Evolutionary conservation across 2,797 vertebrate genomes (phyloP), one percentile per base, ranked within the genome.

Genomic region (Anguilla pacifica): DNA sequence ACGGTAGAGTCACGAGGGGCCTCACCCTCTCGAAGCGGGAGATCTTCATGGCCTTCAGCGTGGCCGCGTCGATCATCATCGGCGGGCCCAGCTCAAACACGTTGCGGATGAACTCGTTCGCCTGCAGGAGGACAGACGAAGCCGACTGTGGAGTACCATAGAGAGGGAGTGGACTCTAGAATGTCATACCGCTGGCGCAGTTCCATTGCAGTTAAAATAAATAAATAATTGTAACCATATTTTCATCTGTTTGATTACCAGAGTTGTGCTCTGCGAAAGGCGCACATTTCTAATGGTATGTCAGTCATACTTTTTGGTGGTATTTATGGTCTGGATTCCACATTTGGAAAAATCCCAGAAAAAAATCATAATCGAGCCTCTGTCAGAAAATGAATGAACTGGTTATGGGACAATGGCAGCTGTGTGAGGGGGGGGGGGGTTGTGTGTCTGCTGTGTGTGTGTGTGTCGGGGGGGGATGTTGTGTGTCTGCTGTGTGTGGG

Each of bases 1-100:
- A 19, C 13, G 0, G 35, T 43, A 43, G 9, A 6, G 13, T 77
- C 19, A 7, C 17, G 70, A 7, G 1, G 7, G 0, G 7, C 39
- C 92, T 5, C 95, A 99, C 99, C 96, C 98, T 96, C 96, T 99
- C 98, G 92, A 98, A 97, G 91, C 98, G 97, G 87, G 98, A 95
- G 90, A 97, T 97, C 95, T 99, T 99, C 98, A 98, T 99, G 84
- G 97, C 97, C 94, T 98, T 99, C 89, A 99, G 96, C 9, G 97
- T 93, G 0, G 97, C 97, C 5, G 97, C 96, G 92, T 99, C 98
- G 46, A 99, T 97, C 94, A 99, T 92, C 88, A 99, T 94, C 0
- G 98, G 98, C 61, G 98, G 98, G 90, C 99, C 99, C 89, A 99
- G 97, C 92, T 98, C 98, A 96, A 99, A 99, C 84, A 99, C 97